Evolutionary conservation across 1,140 invertebrate species (phyloP), one percentile per base, ranked within the genome.

Genomic region (Choristoneura fumiferana): DNA sequence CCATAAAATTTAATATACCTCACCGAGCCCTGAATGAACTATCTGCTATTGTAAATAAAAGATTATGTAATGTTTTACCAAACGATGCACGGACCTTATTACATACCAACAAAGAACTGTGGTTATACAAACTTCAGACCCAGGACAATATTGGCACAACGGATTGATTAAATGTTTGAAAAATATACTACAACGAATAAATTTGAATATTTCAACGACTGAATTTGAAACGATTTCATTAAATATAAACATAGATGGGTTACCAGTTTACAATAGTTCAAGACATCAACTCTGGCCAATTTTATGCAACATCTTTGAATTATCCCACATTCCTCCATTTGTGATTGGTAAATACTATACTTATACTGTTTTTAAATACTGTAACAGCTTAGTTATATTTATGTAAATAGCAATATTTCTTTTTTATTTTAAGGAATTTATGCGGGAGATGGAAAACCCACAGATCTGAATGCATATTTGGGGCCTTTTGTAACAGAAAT

Each of bases 211-310:
- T n/a, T n/a, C n/a, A n/a, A n/a, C n/a, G n/a, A n/a, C n/a, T n/a
- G n/a, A n/a, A n/a, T n/a, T n/a, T n/a, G n/a, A n/a, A n/a, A n/a
- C n/a, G n/a, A 53, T 70, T n/a, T 35, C 49, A 0, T 52, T 71
- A 18, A 62, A 62, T 53, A 18, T 71, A 4, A 62, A 64, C 39
- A 55, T 71, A 13, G 69, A 71, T 59, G 69, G 65, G 1, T 34
- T 71, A 12, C 69, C 67, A 29, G 57, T 75, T 9, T 62, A 62
- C 57, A 77, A 73, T 62, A 69, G 63, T 57, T 63, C 60, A 8
- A 65, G 49, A 34, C 39, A 49, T 49, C 58, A 62, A 43, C 73
- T 76, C 63, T 75, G 70, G 71, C 70, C 75, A 49, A 76, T 78
- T 36, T 54, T 71, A 8, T 66, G 52, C 36, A 70, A 67, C 13